Conservation (phyloP, 1,140 invertebrate genomes). For the Scaptomyza montana region DNA sequence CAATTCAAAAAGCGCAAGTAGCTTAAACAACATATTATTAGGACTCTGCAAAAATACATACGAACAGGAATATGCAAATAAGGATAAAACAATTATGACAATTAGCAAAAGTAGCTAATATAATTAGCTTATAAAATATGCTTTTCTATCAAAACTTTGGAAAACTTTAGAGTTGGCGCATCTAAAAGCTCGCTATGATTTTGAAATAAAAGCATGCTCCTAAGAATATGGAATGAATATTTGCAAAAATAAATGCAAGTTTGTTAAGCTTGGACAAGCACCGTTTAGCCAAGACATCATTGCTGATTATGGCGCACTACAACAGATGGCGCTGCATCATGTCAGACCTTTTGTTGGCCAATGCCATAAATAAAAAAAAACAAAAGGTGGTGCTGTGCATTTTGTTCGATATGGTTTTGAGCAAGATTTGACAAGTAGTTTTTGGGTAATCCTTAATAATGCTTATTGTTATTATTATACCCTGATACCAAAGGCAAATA, state of each 20-base stretch:
- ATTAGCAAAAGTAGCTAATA: background rate
- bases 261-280: background rate
- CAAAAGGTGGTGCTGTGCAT: background rate
- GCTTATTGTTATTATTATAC: no score
- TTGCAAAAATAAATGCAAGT: background rate
- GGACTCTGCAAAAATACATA: no score
- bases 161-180: background rate
- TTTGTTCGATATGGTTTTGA: background rate
- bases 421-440: no score
- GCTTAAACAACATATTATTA: background rate
- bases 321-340: background rate
- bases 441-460: no score
- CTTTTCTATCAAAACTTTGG: background rate
- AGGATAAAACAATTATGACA: no score
- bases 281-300: background rate
- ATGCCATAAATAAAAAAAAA: background rate
- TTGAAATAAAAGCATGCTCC: background rate
- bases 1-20: background rate
- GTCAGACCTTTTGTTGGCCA: no score
- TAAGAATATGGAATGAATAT: constrained; percentile 2
- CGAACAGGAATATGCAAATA: no score
- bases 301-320: no score
- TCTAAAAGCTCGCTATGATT: background rate
- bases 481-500: no score
- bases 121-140: no score